phyloP scores from a whole-genome alignment of 2,797 vertebrate species.

The Falco berigora region DNA sequence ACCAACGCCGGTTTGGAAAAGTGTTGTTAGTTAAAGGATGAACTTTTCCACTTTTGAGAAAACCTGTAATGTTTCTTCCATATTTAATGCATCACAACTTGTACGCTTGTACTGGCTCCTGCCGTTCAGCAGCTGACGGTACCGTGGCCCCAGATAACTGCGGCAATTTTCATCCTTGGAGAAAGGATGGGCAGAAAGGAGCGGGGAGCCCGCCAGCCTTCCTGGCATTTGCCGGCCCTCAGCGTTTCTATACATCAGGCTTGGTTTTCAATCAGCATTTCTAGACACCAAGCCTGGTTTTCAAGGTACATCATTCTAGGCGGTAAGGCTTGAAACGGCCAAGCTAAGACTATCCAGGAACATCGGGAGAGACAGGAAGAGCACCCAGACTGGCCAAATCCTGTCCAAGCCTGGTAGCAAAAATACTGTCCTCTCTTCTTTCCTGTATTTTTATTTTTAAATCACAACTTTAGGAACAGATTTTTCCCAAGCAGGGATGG shows the following conservation, averaged over 20 bases:
- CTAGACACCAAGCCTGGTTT: background rate
- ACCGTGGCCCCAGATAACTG: fast-evolving
- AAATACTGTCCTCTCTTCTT: background rate
- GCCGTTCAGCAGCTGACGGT: background rate
- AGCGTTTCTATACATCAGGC: background rate
- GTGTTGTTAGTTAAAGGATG: background rate
- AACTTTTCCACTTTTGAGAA: background rate
- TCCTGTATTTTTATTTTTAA: background rate
- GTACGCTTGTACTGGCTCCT: background rate
- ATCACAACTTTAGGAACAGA: background rate
- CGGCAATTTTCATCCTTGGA: background rate
- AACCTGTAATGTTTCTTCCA: background rate
- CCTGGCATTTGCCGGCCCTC: background rate
- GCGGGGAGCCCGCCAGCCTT: background rate
- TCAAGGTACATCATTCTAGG: background rate
- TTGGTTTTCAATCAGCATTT: background rate
- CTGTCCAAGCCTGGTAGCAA: background rate
- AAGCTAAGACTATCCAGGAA: background rate
- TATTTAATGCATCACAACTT: background rate
- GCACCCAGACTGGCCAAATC: background rate
- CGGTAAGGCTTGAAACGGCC: background rate
- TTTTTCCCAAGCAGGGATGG: background rate
- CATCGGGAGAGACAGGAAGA: background rate
- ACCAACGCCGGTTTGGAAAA: background rate
- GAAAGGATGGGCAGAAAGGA: background rate